Conservation (phyloP, 35 echinoderm and acorn worm genomes). For the Strongylocentrotus purpuratus region DNA sequence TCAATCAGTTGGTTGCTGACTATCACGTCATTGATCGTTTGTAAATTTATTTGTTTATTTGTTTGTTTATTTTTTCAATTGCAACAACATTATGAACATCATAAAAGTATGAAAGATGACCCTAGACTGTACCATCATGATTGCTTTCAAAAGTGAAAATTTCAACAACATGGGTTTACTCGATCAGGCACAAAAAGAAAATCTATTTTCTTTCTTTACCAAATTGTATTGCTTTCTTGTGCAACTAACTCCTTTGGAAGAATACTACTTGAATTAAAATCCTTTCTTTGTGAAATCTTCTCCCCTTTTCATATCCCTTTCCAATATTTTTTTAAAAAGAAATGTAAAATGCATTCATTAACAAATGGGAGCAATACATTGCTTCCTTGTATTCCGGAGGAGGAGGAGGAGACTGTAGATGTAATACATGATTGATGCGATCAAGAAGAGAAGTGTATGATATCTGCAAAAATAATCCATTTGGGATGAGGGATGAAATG, state of each 20-base stretch:
- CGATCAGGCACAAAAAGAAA: no score
- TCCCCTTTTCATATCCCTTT: background rate
- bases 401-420: background rate
- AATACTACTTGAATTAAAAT: no score
- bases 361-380: background rate
- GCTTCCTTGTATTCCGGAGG: background rate
- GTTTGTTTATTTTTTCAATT: no score
- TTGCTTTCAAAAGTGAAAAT: no score
- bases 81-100: no score
- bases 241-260: background rate
- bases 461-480: conserved; percentile 40
- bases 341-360: background rate
- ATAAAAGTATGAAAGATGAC: no score
- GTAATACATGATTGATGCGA: background rate
- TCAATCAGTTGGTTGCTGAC: no score
- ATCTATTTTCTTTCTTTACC: no score
- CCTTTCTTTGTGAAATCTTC: background rate
- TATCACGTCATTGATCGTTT: no score
- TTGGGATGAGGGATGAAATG: background rate
- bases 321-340: background rate
- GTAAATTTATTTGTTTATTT: no score
- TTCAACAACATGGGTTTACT: no score
- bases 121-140: no score
- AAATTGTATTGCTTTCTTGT: background rate
- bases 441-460: background rate